Evolutionary conservation across 2,797 vertebrate species (phyloP).

Genomic region (Scleropages formosus): DNA sequence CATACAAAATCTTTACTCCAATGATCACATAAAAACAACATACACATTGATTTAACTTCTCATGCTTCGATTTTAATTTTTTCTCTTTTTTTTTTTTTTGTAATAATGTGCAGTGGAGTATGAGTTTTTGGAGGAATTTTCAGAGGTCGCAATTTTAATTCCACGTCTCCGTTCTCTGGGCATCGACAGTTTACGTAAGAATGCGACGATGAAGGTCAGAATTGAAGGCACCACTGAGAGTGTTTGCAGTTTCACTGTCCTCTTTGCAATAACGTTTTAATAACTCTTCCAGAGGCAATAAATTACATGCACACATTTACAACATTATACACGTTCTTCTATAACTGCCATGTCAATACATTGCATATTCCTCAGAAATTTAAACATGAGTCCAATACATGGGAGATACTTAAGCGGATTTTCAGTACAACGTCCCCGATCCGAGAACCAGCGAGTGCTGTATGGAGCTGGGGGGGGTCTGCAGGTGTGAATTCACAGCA

Average conservation of each 20-base stretch:
- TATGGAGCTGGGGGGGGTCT: conserved; percentile 81
- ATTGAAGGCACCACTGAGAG: conserved; percentile 85
- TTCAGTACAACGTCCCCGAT: conserved; percentile 97
- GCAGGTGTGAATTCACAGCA: conserved; percentile 85
- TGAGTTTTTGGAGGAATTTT: conserved; percentile 22
- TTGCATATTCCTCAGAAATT: conserved; percentile 87
- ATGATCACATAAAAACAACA: conserved; percentile 23
- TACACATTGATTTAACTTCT: conserved; percentile 28
- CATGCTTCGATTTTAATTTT: conserved; percentile 24
- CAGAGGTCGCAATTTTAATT: conserved; percentile 68
- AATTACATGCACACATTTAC: conserved; percentile 99
- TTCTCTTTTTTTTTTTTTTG: too few species aligned
- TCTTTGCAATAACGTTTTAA: conserved; percentile 78
- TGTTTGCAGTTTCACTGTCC: conserved; percentile 85
- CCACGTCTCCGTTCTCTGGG: conserved; percentile 63
- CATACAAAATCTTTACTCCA: conserved; percentile 26
- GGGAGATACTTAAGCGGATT: conserved; percentile 50
- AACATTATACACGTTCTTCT: conserved; percentile 84
- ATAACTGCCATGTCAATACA: conserved; percentile 82
- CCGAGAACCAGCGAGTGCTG: conserved; percentile 92
- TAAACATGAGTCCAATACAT: conserved; percentile 86
- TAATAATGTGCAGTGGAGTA: conserved; percentile 24
- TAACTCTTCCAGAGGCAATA: conserved; percentile 96
- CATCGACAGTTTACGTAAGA: conserved; percentile 82
- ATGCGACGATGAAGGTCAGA: conserved; percentile 77